Conservation (phyloP, 1,140 invertebrate genomes). For the Drosophila hydei region DNA sequence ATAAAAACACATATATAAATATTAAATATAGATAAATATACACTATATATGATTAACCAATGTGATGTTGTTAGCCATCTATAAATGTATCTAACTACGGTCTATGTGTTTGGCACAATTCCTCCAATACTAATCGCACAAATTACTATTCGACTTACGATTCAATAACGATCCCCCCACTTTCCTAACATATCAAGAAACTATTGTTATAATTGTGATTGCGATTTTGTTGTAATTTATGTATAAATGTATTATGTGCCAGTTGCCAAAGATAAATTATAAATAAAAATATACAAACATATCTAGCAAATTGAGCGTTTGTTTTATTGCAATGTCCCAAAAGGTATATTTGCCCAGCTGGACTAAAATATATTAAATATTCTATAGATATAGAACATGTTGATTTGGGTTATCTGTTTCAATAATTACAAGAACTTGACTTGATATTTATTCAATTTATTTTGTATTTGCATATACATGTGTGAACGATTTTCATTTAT, state of each 20-base stretch:
- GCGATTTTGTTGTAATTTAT: conserved; percentile 29
- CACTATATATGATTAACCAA: conserved; percentile 50
- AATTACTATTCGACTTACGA: conserved; percentile 27
- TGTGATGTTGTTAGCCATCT: conserved; percentile 67
- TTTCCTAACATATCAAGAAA: conserved; percentile 48
- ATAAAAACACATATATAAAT: conserved; percentile 42
- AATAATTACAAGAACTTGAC: conserved; percentile 3
- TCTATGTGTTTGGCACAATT: conserved; percentile 54
- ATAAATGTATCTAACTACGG: conserved; percentile 24
- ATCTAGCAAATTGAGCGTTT: conserved; percentile 8
- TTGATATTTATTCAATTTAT: conserved; percentile 65
- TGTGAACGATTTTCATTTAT: conserved; percentile 48
- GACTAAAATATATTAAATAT: no score
- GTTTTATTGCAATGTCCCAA: no score
- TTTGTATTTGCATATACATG: conserved; percentile 65
- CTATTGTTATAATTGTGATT: conserved; percentile 36
- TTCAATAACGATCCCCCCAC: conserved; percentile 18
- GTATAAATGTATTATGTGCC: conserved; percentile 39
- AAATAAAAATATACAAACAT: conserved; percentile 41
- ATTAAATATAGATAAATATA: conserved; percentile 35
- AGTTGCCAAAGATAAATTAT: conserved; percentile 54
- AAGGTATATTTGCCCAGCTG: no score
- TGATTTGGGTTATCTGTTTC: neutral
- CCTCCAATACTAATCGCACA: conserved; percentile 42
- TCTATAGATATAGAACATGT: neutral